Evolutionary conservation across 2,113 vertebrate species (phyloP), one percentile per base, ranked within the genome.

Genomic region (Lanius collurio): DNA sequence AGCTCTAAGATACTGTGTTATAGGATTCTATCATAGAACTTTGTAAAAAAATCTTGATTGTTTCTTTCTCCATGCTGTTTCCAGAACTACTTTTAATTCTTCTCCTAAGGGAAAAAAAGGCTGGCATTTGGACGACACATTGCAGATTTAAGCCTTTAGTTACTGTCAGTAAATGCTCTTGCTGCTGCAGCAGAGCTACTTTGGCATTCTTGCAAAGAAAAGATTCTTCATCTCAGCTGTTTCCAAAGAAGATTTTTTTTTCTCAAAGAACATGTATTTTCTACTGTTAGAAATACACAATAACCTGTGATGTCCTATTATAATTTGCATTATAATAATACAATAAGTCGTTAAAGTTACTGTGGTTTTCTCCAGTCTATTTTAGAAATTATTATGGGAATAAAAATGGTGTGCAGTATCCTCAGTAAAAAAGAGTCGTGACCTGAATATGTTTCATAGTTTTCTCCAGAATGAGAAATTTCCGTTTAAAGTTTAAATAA

Each of bases 91-190:
- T 81, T 95, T 86, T 86, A 92, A 71, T 90, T 88, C 73, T 89
- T 91, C 59, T 93, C 88, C 74, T 90, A 52, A 87, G 73, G 73
- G 86, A 46, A 94, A 94, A 93, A 62, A 33, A 75, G 30, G 46
- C 86, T 81, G 53, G 63, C 0, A 2, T 89, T 70, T 15, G 30
- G 60, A 96, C 94, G 56, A 68, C 23, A 75, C 14, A 21, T 35
- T 70, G 55, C 65, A 81, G 80, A 92, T 50, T n/a, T 64, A 65
- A 93, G 49, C 24, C 42, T 93, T n/a, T 49, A 50, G 42, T 78
- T 95, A 83, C 47, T 89, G 52, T 60, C 50, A 80, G 28, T 55
- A 93, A 93, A 33, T 37, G 77, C 13, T 91, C 53, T 84, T 93
- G 22, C 44, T 91, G 49, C 26, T 73, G 44, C 59, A 83, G 64